Percentiles rank a stretch among this genome's conserved stretches.
Evolutionary conservation across 2,113 vertebrate genomes (phyloP).

Genomic region (Lutjanus erythropterus): DNA sequence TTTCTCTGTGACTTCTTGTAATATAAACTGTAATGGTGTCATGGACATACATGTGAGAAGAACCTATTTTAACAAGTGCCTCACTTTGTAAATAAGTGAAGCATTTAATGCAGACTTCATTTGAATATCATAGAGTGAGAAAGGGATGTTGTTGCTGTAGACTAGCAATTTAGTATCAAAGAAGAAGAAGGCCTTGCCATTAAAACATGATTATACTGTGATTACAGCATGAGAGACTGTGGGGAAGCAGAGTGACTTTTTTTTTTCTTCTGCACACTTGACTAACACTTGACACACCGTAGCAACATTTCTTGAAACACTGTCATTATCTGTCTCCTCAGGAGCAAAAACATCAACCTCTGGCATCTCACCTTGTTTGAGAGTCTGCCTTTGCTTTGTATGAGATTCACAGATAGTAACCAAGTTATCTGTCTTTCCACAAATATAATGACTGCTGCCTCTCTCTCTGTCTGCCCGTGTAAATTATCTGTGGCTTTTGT

Average conservation of each 20-base stretch:
- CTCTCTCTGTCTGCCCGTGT: not conserved
- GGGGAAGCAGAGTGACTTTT: not conserved
- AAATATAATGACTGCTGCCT: not conserved
- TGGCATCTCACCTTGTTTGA: not conserved
- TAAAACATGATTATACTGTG: constrained; percentile 52
- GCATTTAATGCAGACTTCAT: constrained; percentile 13
- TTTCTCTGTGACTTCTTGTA: constrained; percentile 3
- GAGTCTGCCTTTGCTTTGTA: constrained; percentile 1
- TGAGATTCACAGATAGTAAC: not conserved
- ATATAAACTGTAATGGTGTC: not conserved
- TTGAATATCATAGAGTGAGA: constrained; percentile 9
- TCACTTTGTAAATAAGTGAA: constrained; percentile 19
- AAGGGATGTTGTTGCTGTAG: constrained; percentile 29
- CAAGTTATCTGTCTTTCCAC: too few relatives aligned
- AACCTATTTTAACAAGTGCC: constrained; percentile 17
- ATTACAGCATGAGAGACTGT: constrained; percentile 41
- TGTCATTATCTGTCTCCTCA: constrained; percentile 34
- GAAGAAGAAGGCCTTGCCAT: constrained; percentile 34
- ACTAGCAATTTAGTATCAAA: constrained; percentile 53
- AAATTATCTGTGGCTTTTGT: not conserved
- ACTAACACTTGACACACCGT: constrained; percentile 44
- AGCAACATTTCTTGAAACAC: constrained; percentile 23
- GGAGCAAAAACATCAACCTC: constrained; percentile 15
- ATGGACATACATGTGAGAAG: not conserved
- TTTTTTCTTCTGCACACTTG: constrained; percentile 11